Evolutionary conservation across 2,797 vertebrate genomes (phyloP).

Genomic region (Poeciliopsis presidionis): DNA sequence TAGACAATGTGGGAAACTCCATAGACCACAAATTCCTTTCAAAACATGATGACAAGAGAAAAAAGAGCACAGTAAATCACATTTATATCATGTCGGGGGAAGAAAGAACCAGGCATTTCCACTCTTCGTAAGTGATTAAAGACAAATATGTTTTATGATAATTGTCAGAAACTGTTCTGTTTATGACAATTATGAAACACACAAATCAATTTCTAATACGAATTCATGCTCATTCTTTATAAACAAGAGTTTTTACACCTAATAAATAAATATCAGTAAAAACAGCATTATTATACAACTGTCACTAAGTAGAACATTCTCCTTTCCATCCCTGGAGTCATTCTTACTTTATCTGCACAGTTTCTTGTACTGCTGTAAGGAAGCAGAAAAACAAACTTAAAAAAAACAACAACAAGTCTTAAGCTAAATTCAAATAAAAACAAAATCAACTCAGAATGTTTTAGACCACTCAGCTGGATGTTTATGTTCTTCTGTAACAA

Average conservation of each 20-base stretch:
- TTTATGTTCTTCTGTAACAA: not conserved
- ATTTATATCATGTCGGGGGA: slow-evolving; percentile 9
- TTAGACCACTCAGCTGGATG: not conserved
- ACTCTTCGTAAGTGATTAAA: slow-evolving; percentile 25
- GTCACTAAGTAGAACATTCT: not conserved
- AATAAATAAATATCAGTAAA: not conserved
- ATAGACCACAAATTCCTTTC: slow-evolving; percentile 75
- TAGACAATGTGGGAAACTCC: slow-evolving; percentile 74
- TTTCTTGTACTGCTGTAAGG: not conserved
- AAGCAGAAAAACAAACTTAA: not conserved
- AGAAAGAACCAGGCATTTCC: not conserved
- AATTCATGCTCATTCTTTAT: not conserved
- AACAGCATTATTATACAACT: not conserved
- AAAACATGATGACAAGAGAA: slow-evolving; percentile 62
- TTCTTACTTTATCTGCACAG: not conserved
- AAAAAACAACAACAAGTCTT: not conserved
- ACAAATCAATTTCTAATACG: slow-evolving; percentile 3
- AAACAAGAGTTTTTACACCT: not conserved
- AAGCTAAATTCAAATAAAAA: not conserved
- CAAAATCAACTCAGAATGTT: not conserved
- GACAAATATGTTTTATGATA: slow-evolving; percentile 28
- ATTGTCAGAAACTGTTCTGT: slow-evolving; percentile 16
- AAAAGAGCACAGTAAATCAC: slow-evolving; percentile 39
- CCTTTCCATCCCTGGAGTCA: not conserved
- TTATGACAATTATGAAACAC: slow-evolving; percentile 19